Conservation (phyloP, 2,113 vertebrate species). For the Gila orcuttii region DNA sequence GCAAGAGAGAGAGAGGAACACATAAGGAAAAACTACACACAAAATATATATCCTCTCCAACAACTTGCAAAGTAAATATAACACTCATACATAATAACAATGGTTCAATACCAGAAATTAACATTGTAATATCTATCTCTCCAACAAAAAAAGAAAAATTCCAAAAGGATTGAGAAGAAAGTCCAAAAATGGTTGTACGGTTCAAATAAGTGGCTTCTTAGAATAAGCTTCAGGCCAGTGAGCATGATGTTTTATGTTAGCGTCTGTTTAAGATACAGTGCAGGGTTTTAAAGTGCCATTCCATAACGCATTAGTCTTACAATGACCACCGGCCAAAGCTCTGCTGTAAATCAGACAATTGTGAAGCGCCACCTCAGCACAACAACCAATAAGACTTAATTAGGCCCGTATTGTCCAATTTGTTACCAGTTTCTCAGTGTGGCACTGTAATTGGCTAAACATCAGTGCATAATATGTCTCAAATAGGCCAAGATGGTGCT, state of each 20-base stretch:
- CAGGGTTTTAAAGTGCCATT: conserved; percentile 12
- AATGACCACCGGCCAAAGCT: conserved; percentile 59
- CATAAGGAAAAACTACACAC: no score
- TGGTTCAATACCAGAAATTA: neutral
- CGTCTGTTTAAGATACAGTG: conserved; percentile 14
- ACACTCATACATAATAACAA: no score
- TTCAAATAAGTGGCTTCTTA: neutral
- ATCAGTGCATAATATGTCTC: conserved; percentile 61
- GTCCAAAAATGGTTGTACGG: neutral
- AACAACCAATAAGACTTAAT: conserved; percentile 70
- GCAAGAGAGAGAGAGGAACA: no score
- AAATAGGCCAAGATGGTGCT: conserved; percentile 65
- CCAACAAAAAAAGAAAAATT: neutral
- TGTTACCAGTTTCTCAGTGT: conserved; percentile 64
- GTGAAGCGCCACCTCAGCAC: conserved; percentile 55
- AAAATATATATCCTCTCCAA: no score
- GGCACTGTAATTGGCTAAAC: conserved; percentile 59
- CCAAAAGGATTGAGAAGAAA: neutral
- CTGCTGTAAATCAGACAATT: conserved; percentile 66
- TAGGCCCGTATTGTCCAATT: conserved; percentile 68
- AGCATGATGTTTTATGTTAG: neutral
- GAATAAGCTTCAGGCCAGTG: neutral
- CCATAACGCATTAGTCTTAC: conserved; percentile 39
- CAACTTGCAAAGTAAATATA: no score
- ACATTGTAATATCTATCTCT: neutral